Conservation (phyloP, 2,797 vertebrate species). For the Hapalemur alaotrensis region DNA sequence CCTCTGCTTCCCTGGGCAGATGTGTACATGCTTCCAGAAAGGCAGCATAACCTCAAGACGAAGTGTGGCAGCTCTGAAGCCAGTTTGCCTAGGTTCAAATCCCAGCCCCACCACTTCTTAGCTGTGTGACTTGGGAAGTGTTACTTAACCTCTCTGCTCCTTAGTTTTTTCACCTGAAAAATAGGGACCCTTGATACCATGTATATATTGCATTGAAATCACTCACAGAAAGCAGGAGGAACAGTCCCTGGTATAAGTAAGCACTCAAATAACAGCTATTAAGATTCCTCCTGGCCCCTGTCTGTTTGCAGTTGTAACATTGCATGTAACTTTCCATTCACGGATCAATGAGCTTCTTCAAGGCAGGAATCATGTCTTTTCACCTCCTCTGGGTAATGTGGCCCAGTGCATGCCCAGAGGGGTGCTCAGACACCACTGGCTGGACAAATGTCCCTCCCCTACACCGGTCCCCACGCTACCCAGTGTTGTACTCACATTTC, state of each 20-base stretch:
- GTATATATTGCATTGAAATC: background rate
- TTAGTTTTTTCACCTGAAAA: background rate
- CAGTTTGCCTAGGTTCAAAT: background rate
- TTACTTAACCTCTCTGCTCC: background rate
- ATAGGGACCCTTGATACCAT: background rate
- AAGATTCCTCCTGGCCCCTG: background rate
- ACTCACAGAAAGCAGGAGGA: background rate
- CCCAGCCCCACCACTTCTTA: background rate
- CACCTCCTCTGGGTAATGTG: background rate
- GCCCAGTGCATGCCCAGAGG: rapidly evolving
- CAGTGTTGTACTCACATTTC: slow-evolving; percentile 93
- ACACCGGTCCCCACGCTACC: background rate
- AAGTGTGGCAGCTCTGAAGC: background rate
- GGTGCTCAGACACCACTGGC: background rate
- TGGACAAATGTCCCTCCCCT: background rate
- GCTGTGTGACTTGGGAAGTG: background rate
- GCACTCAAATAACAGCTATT: background rate
- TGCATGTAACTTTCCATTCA: background rate
- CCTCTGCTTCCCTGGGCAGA: background rate
- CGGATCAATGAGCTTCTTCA: background rate
- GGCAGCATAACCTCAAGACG: background rate
- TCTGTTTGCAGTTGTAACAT: background rate
- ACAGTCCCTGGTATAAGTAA: background rate
- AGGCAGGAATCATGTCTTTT: background rate
- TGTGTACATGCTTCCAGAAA: background rate